A percentile compares a stretch with the other conserved stretches of the same genome.
Conservation (phyloP, 1,140 invertebrate genomes). For the Aphaenogaster rudis region DNA sequence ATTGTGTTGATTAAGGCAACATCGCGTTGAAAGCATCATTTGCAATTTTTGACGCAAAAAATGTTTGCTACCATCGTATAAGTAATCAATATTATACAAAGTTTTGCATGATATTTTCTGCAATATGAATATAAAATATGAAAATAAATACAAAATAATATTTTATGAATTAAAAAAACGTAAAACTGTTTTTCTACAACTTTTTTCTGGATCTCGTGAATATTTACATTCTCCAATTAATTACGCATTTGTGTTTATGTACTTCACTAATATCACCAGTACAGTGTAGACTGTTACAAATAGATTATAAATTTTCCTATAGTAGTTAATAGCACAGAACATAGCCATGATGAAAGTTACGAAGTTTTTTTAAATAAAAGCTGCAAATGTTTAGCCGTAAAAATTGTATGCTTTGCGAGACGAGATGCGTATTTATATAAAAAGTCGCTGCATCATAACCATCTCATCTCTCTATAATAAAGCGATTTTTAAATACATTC, state of each 20-base stretch:
- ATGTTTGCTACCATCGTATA: neutral
- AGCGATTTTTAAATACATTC: conserved; percentile 20
- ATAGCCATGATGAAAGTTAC: neutral
- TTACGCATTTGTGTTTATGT: neutral
- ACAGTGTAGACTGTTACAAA: neutral
- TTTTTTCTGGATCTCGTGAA: conserved; percentile 6
- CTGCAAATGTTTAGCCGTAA: neutral
- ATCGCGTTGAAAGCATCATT: neutral
- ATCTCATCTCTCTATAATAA: conserved; percentile 16
- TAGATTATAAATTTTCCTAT: neutral
- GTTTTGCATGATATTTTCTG: neutral
- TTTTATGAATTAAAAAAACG: conserved; percentile 23
- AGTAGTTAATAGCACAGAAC: neutral
- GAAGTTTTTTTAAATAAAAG: neutral
- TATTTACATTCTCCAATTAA: conserved; percentile 16
- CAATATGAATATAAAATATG: conserved; percentile 25
- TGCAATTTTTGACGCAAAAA: conserved; percentile 11
- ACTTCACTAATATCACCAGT: neutral
- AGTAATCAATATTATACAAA: conserved; percentile 14
- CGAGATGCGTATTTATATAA: neutral
- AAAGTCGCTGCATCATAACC: neutral
- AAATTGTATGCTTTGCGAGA: neutral
- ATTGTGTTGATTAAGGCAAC: conserved; percentile 18
- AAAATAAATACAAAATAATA: neutral
- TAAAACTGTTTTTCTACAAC: conserved; percentile 2